Evolutionary conservation across 2,797 vertebrate genomes (phyloP).

Genomic region (Bradypus variegatus): DNA sequence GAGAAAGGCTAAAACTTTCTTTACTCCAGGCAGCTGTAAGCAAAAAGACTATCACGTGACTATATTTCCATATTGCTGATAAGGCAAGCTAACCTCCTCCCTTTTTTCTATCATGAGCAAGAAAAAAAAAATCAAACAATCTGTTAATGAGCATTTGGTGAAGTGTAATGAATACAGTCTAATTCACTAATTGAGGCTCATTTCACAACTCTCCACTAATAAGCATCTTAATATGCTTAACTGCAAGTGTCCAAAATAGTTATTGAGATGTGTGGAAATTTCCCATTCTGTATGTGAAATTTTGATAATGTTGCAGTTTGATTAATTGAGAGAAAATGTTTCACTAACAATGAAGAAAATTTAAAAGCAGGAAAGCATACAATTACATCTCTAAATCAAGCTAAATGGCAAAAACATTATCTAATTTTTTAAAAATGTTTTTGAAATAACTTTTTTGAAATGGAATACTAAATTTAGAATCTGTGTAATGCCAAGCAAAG

Average conservation of each 20-base stretch:
- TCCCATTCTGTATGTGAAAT: conserved; percentile 57
- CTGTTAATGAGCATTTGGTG: conserved; percentile 68
- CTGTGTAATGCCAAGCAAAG: neutral
- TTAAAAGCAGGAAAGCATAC: conserved; percentile 35
- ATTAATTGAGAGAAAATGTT: conserved; percentile 63
- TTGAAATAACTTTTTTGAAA: conserved; percentile 21
- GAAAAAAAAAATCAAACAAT: conserved; percentile 58
- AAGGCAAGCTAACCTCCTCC: neutral
- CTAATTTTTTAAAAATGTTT: conserved; percentile 17
- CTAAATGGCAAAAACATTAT: conserved; percentile 37
- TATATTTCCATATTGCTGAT: conserved; percentile 45
- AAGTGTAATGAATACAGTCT: conserved; percentile 68
- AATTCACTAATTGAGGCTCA: conserved; percentile 68
- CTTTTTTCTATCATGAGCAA: neutral
- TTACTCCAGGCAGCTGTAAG: conserved; percentile 26
- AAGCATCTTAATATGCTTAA: conserved; percentile 68
- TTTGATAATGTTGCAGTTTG: conserved; percentile 60
- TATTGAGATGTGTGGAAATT: conserved; percentile 67
- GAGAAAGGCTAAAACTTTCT: neutral
- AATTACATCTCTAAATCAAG: conserved; percentile 41
- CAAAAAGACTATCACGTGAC: neutral
- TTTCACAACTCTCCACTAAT: conserved; percentile 67
- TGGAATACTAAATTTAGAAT: neutral
- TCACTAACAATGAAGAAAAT: conserved; percentile 50
- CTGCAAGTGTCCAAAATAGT: conserved; percentile 68